Evolutionary conservation across 2,797 vertebrate species (phyloP), one percentile per base, ranked within the genome.

Genomic region (Acipenser ruthenus): DNA sequence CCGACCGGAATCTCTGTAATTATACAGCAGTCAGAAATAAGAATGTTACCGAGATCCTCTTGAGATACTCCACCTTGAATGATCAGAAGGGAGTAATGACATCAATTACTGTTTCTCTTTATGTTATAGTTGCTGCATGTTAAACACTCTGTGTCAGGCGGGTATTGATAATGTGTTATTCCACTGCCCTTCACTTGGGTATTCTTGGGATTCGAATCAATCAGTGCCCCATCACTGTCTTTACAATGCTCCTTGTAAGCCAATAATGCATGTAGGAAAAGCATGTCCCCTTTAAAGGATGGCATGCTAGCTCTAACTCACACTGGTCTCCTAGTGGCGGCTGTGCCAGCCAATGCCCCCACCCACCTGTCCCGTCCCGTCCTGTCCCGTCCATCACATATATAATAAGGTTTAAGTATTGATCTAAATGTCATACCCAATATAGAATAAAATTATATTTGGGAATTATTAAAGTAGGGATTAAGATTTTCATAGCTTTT

Each of bases 101-200:
- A 83, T 90, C 88, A 88, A 80, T 86, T 77, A 79, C 78, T 80
- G 67, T 75, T 85, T 80, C 76, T 64, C 74, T 78, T 81, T 77
- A 74, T 67, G 74, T 69, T 71, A 59, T 70, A 73, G 74, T 67
- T 75, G 64, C 76, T 80, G 79, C 76, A 80, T 81, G 73, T 79
- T 85, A 88, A 88, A 85, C 79, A 77, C 8, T 78, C 82, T 78
- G 62, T 67, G 70, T 77, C 69, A 75, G 72, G 68, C 79, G 74
- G 64, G 67, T 66, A 78, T 77, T 60, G 73, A 72, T 66, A 77
- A 68, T 58, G 60, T 71, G 52, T 77, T 75, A 75, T 74, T 82
- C 79, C 67, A 62, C 64, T 73, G 72, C 65, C 67, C 81, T 82
- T 83, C 77, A 81, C 77, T n/a, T 7, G 70, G 76, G 67, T 65